Evolutionary conservation across 2,113 vertebrate genomes (phyloP), one percentile per base, ranked within the genome.

Genomic region (Malurus alboscapulatus): DNA sequence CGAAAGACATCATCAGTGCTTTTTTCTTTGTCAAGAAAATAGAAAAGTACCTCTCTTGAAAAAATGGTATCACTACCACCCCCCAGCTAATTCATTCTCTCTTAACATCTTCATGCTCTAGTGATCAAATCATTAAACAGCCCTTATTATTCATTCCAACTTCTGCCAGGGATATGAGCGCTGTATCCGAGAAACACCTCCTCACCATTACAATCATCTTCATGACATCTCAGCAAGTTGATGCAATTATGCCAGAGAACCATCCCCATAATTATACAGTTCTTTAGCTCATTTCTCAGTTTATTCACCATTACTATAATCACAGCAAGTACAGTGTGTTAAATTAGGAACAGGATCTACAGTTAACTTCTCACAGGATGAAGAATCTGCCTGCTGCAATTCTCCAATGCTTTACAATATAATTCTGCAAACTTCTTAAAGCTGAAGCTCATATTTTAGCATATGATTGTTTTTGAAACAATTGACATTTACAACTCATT

Each of bases 311-410:
- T 96, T 95, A 90, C 92, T 96, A 96, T 96, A 96, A 95, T 97
- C 96, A 97, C 59, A 91, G 85, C n/a, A 44, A 95, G 92, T 85
- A 93, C 94, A 95, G 81, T 71, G 91, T 93, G 93, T 97, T 97
- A 97, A 97, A 97, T 97, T 97, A 97, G 96, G 97, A 97, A 97
- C 95, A 97, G 89, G 95, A 97, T 95, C 92, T 87, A 91, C 95
- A 96, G 95, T 76, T 92, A 55, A 73, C 84, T 86, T 45, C 94
- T 92, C 88, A 66, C 69, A 91, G 88, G 61, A 95, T 65, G 68
- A 96, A 95, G 90, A 96, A 65, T 65, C 84, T 95, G 89, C 95
- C 72, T 97, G 94, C 88, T 96, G 93, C 85, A 94, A 45, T 95
- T 94, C 82, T 94, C 62, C 80, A 88, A 19, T 72, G 72, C 82